Percentiles rank a stretch among this genome's conserved stretches.
These are phyloP conservation scores for Drosophila nannoptera DNA, from an alignment of 1,140 invertebrate genomes.

Conservation along the genomic window DNA sequence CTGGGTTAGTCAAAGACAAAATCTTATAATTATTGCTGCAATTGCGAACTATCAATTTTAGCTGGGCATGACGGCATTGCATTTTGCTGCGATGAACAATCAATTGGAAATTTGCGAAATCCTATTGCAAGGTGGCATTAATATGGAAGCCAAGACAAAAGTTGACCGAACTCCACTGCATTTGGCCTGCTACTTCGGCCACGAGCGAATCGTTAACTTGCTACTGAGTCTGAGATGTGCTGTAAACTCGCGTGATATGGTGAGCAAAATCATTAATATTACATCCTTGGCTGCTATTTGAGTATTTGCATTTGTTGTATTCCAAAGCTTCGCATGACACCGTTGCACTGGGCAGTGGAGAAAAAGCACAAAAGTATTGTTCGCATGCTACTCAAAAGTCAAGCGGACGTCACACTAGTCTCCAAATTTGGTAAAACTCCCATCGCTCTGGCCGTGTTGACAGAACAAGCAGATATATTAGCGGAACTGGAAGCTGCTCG, in stretches of 20 bases:
- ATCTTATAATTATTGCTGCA: neutral
- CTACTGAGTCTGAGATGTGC: constrained; percentile 89
- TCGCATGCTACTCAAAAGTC: constrained; percentile 85
- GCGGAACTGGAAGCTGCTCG: constrained; percentile 70
- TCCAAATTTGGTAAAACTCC: constrained; percentile 94
- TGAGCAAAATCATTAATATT: constrained; percentile 70
- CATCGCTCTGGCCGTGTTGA: constrained; percentile 84
- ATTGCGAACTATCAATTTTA: constrained; percentile 70
- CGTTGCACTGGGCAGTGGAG: constrained; percentile 96
- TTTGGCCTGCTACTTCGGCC: constrained; percentile 91
- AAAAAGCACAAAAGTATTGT: constrained; percentile 87
- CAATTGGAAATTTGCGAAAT: constrained; percentile 90
- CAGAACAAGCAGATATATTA: constrained; percentile 69
- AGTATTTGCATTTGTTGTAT: constrained; percentile 9
- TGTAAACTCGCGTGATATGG: constrained; percentile 91
- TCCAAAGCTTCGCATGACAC: constrained; percentile 92
- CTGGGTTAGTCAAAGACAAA: constrained; percentile 83
- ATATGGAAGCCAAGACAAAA: constrained; percentile 93
- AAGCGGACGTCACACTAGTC: constrained; percentile 84
- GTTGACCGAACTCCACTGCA: constrained; percentile 94
- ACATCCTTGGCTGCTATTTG: neutral
- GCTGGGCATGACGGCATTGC: constrained; percentile 93
- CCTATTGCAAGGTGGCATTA: constrained; percentile 90
- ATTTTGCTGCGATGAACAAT: constrained; percentile 91
- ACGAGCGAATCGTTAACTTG: constrained; percentile 87